A percentile compares a stretch with the other conserved stretches of the same genome.
Evolutionary conservation across 2,888 invertebrate species (phyloP).

Genomic region (Synergus umbraculus): DNA sequence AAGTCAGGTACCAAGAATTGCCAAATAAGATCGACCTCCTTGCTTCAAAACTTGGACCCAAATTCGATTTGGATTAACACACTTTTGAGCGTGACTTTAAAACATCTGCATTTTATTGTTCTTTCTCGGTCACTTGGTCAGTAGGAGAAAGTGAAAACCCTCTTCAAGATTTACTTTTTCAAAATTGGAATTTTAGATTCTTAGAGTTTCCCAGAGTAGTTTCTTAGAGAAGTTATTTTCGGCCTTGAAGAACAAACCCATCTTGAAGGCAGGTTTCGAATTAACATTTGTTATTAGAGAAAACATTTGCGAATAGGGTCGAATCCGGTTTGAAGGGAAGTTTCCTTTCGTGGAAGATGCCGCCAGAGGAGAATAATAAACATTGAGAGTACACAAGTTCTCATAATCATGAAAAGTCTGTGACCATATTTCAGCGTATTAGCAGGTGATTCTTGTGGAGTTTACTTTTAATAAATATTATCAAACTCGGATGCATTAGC

Average conservation of each 20-base stretch:
- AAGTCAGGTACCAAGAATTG: neutral
- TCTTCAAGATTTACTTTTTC: neutral
- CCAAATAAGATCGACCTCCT: neutral
- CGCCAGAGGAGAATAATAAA: conserved; percentile 2
- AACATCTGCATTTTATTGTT: conserved; percentile 7
- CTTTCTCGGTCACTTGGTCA: conserved; percentile 27
- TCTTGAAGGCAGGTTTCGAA: neutral
- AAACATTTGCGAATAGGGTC: conserved; percentile 8
- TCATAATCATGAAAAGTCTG: conserved; percentile 14
- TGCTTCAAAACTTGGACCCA: neutral
- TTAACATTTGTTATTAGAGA: neutral
- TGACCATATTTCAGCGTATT: conserved; percentile 10
- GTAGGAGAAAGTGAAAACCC: neutral
- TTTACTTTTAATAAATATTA: conserved; percentile 33
- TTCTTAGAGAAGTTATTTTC: neutral
- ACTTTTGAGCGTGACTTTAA: conserved; percentile 27
- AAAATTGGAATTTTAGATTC: neutral
- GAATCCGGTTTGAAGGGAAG: neutral
- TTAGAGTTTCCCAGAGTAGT: neutral
- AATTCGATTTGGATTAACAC: conserved; percentile 40
- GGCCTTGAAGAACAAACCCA: neutral
- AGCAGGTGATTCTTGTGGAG: conserved; percentile 4
- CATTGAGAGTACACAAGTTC: neutral
- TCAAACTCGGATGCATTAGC: conserved; percentile 55
- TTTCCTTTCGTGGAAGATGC: conserved; percentile 14